These are phyloP conservation scores for Pristis pectinata DNA, from an alignment of 2,797 vertebrate species.

Conservation along the genomic window DNA sequence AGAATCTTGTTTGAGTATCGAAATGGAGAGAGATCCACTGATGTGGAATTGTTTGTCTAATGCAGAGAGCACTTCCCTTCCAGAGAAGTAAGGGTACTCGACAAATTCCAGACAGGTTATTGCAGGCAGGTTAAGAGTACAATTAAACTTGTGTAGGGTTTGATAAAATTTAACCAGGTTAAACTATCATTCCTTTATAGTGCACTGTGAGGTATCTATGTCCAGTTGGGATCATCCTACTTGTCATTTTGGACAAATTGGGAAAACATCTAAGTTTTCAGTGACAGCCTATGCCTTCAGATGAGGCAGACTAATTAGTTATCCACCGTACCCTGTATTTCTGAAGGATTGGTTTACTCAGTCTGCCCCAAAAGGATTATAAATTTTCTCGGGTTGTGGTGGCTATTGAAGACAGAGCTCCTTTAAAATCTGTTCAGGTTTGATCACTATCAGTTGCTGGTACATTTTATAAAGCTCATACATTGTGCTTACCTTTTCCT, in stretches of 20 bases:
- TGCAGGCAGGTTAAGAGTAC: background rate
- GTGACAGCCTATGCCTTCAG: background rate
- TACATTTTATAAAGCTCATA: background rate
- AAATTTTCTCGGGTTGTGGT: background rate
- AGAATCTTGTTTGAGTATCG: background rate
- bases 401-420: background rate
- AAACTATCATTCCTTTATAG: background rate
- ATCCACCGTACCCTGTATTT: background rate
- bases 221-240: no score
- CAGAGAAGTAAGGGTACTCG: background rate
- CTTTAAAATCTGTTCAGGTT: background rate
- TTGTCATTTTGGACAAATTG: background rate
- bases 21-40: background rate
- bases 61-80: background rate
- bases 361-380: background rate
- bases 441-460: background rate
- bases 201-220: background rate
- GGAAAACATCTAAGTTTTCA: background rate
- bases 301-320: background rate
- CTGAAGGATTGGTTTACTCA: background rate
- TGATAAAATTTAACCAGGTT: background rate
- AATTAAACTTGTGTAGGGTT: background rate
- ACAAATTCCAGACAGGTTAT: background rate
- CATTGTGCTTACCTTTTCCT: background rate
- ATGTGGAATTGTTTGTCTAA: background rate